Conservation (phyloP, 1,140 invertebrate genomes). For the Eciton burchellii region DNA sequence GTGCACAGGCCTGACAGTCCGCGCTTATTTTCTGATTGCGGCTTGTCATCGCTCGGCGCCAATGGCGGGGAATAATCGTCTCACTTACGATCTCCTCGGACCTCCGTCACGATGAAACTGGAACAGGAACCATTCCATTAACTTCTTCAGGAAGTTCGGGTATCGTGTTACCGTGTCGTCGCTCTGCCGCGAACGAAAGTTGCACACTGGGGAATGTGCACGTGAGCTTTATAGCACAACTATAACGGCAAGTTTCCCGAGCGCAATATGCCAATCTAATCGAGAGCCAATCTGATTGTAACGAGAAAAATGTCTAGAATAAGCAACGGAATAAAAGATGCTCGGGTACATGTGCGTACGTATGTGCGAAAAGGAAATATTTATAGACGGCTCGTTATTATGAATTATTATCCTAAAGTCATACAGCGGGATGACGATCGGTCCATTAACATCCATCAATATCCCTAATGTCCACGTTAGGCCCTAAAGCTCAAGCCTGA, state of each 20-base stretch:
- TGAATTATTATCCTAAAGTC: slow-evolving; percentile 6
- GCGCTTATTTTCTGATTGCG: slow-evolving; percentile 46
- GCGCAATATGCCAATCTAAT: neutral
- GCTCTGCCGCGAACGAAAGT: slow-evolving; percentile 42
- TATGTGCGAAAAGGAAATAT: neutral
- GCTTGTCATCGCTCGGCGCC: neutral
- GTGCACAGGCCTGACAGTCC: neutral
- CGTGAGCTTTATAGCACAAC: slow-evolving; percentile 9
- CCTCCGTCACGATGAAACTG: slow-evolving; percentile 36
- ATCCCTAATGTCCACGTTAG: neutral
- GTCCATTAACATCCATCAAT: neutral
- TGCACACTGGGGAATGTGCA: slow-evolving; percentile 12
- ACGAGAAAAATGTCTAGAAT: neutral
- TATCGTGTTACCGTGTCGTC: slow-evolving; percentile 47
- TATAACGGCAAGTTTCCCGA: neutral
- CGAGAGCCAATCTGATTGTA: neutral
- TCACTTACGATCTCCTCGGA: slow-evolving; percentile 53
- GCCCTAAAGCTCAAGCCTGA: neutral
- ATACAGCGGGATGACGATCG: neutral
- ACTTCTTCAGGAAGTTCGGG: slow-evolving; percentile 50
- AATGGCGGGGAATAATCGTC: slow-evolving; percentile 17
- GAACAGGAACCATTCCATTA: slow-evolving; percentile 60
- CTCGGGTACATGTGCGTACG: neutral
- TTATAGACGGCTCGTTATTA: neutral
- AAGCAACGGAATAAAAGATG: neutral